Percentiles rank a stretch among this genome's conserved stretches.
Conservation (phyloP, 1,140 invertebrate species). For the Drosophila pachea region DNA sequence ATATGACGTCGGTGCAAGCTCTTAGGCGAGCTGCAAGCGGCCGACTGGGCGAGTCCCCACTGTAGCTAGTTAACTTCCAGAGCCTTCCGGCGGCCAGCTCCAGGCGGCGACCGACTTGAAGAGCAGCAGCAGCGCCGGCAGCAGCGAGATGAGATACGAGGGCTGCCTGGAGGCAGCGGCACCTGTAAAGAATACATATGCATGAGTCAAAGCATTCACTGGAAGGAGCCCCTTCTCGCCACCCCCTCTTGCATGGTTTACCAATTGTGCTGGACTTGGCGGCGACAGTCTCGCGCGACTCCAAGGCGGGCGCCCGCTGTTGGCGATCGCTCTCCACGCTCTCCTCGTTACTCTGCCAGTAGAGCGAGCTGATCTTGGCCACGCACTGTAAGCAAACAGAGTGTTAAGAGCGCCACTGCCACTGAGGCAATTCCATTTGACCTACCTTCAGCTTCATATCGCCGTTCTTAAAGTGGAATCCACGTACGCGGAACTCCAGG, state of each 20-base stretch:
- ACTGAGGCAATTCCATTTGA: not conserved
- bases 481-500: slow-evolving; percentile 86
- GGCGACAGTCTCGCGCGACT: slow-evolving; percentile 82
- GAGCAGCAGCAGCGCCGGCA: slow-evolving; percentile 50
- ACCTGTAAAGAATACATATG: slow-evolving; percentile 16
- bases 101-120: slow-evolving; percentile 29
- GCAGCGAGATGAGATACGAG: slow-evolving; percentile 38
- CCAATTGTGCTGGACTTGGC: slow-evolving; percentile 80
- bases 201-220: slow-evolving; percentile 4
- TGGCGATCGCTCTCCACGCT: slow-evolving; percentile 86
- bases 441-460: slow-evolving; percentile 89
- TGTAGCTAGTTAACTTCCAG: slow-evolving; percentile 57
- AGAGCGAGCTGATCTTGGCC: slow-evolving; percentile 90
- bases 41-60: not conserved
- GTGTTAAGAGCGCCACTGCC: not conserved
- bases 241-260: slow-evolving; percentile 24
- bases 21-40: slow-evolving; percentile 6
- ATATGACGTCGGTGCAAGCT: not conserved
- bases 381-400: slow-evolving; percentile 82
- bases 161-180: slow-evolving; percentile 39
- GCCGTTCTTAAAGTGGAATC: slow-evolving; percentile 88
- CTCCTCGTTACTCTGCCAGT: slow-evolving; percentile 90
- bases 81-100: slow-evolving; percentile 40
- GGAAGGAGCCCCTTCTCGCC: not conserved
- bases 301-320: slow-evolving; percentile 82